Evolutionary conservation across 2,888 invertebrate genomes (phyloP), one percentile per base, ranked within the genome.

Genomic region (Drosophila mercatorum): DNA sequence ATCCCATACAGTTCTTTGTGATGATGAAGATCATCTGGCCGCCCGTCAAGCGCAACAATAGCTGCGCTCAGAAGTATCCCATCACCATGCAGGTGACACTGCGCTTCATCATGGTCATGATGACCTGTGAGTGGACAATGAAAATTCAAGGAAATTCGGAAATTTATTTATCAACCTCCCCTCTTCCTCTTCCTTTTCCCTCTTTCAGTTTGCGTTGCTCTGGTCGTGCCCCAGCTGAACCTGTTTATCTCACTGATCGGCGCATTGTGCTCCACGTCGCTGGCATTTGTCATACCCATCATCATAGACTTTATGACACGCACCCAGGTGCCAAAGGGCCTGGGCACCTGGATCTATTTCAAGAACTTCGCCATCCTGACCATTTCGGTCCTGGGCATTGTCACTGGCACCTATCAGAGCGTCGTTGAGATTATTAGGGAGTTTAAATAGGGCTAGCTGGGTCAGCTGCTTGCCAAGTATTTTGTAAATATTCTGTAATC

Each of bases 1-100:
- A 98, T 92, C 97, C 98, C 3, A 94, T 99, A n/a, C 99, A 99
- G 93, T 97, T 99, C 91, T 98, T 98, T 93, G 98, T 99, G 28
- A 97, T 99, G 4, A 95, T 98, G 63, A 96, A 96, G 60, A 97
- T 99, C 73, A 95, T 98, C 66, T 98, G 97, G 97, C 97, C 98
- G 0, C 93, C 93, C 34, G 92, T 97, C n/a, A 92, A 93, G 64
- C 92, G 93, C 46, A 93, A 94, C 80, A 93, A 94, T 60, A 95
- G 94, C 14, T 94, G 94, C 78, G 94, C 94, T 57, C 90, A 91
- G 62, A 94, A 92, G 8, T 88, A 94, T 90, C 95, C 95, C 0
- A 93, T 95, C 0, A 91, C 94, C 36, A 94, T 94, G 49, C 97
- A 98, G 92, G 94, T 96, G 44, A 84, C 94, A 1, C 96, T 96